These are phyloP conservation scores for Piezodorus guildinii DNA, from an alignment of 1,140 invertebrate genomes.

Conservation along the genomic window DNA sequence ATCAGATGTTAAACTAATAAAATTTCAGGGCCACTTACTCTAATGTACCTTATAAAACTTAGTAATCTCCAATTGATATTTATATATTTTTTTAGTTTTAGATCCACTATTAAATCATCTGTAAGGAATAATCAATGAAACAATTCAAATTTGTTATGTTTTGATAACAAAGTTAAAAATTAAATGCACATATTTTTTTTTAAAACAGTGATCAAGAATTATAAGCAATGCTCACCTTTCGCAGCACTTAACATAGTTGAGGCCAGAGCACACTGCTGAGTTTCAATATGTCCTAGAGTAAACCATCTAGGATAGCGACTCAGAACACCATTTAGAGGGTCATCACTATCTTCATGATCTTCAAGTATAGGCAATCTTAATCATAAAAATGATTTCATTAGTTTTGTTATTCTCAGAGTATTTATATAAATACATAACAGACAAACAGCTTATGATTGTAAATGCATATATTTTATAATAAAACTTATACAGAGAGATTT, in stretches of 20 bases:
- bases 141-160: no score
- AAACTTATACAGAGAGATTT: not conserved
- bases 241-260: constrained; percentile 65
- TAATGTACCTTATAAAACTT: no score
- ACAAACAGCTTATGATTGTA: no score
- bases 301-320: constrained; percentile 55
- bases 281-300: constrained; percentile 62
- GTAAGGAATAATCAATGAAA: no score
- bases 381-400: constrained; percentile 21
- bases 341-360: constrained; percentile 53
- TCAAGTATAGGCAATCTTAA: constrained; percentile 61
- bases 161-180: no score
- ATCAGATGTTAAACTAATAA: no score
- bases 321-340: constrained; percentile 40
- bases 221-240: constrained; percentile 40
- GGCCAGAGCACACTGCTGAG: constrained; percentile 67
- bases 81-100: no score
- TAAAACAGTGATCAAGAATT: not conserved
- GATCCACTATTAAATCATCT: no score
- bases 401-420: not conserved
- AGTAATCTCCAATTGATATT: no score
- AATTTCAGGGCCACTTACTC: no score
- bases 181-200: no score
- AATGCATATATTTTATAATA: constrained; percentile 5
- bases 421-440: not conserved